Evolutionary conservation across 2,797 vertebrate genomes (phyloP).

Genomic region (Macroramphosus scolopax): DNA sequence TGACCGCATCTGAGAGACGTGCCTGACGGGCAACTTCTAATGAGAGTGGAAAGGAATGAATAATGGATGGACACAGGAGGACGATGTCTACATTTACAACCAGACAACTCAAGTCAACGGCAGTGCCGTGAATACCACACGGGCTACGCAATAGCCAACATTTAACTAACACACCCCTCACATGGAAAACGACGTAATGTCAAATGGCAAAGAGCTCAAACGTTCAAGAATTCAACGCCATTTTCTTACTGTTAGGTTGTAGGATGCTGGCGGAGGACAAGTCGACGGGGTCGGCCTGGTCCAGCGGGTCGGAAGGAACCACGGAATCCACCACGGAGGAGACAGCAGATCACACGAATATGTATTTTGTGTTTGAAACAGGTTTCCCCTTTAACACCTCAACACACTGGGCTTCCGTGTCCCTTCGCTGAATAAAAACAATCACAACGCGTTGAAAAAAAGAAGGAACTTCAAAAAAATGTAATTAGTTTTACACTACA

Average conservation of each 20-base stretch:
- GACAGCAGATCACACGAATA: background rate
- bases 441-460: background rate
- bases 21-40: slow-evolving; percentile 4
- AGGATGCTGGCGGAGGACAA: slow-evolving; percentile 47
- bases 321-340: slow-evolving; percentile 22
- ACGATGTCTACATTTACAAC: background rate
- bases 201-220: no score
- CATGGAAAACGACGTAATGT: background rate
- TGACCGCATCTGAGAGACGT: background rate
- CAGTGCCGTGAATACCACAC: slow-evolving; percentile 13
- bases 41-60: slow-evolving; percentile 12
- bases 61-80: background rate
- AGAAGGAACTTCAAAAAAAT: background rate
- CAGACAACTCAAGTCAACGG: no score
- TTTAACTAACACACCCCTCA: no score
- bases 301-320: slow-evolving; percentile 45
- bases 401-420: background rate
- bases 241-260: slow-evolving; percentile 63
- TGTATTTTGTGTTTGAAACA: background rate
- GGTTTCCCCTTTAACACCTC: background rate
- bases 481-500: background rate
- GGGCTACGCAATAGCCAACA: slow-evolving; percentile 2
- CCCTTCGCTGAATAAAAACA: background rate
- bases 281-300: slow-evolving; percentile 56
- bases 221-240: background rate